These are phyloP conservation scores for Molossus molossus DNA, from an alignment of 2,797 vertebrate species.

Conservation along the genomic window DNA sequence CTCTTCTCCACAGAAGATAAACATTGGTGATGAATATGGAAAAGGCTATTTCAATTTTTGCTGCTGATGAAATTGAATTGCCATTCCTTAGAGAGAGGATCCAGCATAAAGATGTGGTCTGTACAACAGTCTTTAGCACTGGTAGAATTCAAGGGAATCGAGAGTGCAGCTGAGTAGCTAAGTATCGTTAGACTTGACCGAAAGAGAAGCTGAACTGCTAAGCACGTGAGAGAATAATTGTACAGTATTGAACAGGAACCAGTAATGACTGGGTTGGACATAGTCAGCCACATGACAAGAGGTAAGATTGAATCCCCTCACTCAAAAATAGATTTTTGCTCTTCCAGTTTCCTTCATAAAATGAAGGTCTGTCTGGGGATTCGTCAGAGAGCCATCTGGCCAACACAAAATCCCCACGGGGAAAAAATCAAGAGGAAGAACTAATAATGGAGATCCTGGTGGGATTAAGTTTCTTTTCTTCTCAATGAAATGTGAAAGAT, in stretches of 20 bases:
- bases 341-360: conserved; percentile 18
- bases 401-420: not conserved
- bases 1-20: conserved; percentile 32
- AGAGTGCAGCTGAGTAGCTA: not conserved
- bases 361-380: conserved; percentile 2
- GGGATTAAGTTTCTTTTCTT: conserved; percentile 76
- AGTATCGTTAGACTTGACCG: not conserved
- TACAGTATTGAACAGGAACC: not conserved
- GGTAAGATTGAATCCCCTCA: conserved; percentile 30
- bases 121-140: not conserved
- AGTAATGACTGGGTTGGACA: not conserved
- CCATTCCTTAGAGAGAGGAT: not conserved
- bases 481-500: conserved; percentile 77
- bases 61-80: conserved; percentile 45
- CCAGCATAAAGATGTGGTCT: not conserved
- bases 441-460: conserved; percentile 65
- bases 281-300: conserved; percentile 1
- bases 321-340: conserved; percentile 42
- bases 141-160: not conserved
- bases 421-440: conserved; percentile 62
- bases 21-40: conserved; percentile 41
- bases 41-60: not conserved
- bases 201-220: not conserved
- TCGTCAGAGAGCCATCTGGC: conserved; percentile 44
- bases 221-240: not conserved